Evolutionary conservation across 1,140 invertebrate species (phyloP).

Genomic region (Globodera rostochiensis): DNA sequence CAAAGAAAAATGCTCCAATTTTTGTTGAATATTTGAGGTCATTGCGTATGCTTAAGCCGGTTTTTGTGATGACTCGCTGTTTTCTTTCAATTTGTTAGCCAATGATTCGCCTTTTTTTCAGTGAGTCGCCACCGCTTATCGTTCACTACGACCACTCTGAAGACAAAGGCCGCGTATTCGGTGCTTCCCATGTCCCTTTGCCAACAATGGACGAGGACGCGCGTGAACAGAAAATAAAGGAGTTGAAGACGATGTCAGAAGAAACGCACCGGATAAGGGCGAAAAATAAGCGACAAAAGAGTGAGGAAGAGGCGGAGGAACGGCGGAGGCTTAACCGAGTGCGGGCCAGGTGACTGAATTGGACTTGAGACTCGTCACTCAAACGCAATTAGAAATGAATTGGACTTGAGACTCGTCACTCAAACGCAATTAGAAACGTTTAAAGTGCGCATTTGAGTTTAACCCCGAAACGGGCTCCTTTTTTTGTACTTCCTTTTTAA

Average conservation of each 20-base stretch:
- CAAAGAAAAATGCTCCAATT: too few relatives aligned
- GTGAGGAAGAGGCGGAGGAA: conserved; percentile 39
- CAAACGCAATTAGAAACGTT: too few relatives aligned
- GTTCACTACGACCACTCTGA: conserved; percentile 47
- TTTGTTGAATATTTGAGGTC: too few relatives aligned
- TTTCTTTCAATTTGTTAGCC: too few relatives aligned
- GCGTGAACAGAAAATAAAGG: conserved; percentile 41
- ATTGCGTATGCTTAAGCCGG: too few relatives aligned
- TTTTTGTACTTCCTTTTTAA: background rate
- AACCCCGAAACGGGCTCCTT: too few relatives aligned
- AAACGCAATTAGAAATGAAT: too few relatives aligned
- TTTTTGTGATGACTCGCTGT: too few relatives aligned
- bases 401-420: background rate
- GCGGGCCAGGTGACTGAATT: conserved; percentile 31
- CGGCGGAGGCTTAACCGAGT: conserved; percentile 17
- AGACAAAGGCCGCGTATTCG: conserved; percentile 48
- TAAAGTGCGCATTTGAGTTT: too few relatives aligned
- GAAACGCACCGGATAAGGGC: conserved; percentile 39
- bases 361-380: background rate
- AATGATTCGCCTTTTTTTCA: background rate
- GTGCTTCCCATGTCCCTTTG: conserved; percentile 48
- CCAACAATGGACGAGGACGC: conserved; percentile 46
- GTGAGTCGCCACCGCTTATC: conserved; percentile 29
- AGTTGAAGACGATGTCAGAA: conserved; percentile 46
- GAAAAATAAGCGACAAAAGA: conserved; percentile 40